Evolutionary conservation across 2,113 vertebrate species (phyloP), one percentile per base, ranked within the genome.

Genomic region (Tragelaphus scriptus): DNA sequence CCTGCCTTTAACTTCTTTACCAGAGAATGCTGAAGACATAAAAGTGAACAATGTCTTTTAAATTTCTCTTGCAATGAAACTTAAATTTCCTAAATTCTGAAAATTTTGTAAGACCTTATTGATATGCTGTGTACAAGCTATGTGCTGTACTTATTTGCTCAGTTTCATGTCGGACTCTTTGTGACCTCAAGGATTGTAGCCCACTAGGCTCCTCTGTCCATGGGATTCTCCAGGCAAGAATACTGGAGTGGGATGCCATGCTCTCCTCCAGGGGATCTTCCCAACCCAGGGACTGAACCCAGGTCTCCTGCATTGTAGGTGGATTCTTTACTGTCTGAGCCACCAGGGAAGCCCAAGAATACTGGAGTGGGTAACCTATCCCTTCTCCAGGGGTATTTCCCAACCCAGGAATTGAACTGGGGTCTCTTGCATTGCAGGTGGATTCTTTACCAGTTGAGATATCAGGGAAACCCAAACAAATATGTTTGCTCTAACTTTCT

Each of bases 91-190:
- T 77, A 77, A 6, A 65, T 77, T 61, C 53, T 61, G 17, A 75
- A 17, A 84, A 58, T 25, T 40, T 2, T 40, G 3, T 85, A 84
- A 68, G 14, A 85, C 10, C 6, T 19, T 12, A 59, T 9, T 36
- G 1, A 58, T 36, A 84, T 12, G 15, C 32, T 71, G 2, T 68
- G 25, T 36, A 32, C 55, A 75, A 85, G 2, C 21, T 3, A 13
- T 3, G 8, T 58, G 11, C 19, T 40, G 10, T 75, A 1, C 68
- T 23, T 25, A 71, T 71, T 40, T 2, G 10, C 68, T 75, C 10
- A 75, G 19, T 75, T 36, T 36, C 10, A 0, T 75, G 68, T 75
- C 0, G 0, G 68, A 40, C 19, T 75, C n/a, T 71, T 71, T 75
- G 68, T 75, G 68, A 75, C n/a, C 68, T 75, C 68, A 40, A 23